Evolutionary conservation across 2,797 vertebrate species (phyloP).

Genomic region (Cossypha caffra): DNA sequence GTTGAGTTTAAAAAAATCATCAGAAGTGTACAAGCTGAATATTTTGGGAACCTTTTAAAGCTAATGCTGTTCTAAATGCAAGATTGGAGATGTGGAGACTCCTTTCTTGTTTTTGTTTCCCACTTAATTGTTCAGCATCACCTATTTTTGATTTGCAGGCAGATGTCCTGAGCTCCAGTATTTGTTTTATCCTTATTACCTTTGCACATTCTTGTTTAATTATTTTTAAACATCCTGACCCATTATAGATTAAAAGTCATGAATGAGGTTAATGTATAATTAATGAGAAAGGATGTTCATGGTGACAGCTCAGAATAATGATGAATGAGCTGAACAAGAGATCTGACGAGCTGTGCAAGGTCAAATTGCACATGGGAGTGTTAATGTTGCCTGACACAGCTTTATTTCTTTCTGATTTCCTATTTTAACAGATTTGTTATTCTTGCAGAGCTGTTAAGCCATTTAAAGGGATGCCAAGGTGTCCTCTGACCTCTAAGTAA

Average conservation of each 20-base stretch:
- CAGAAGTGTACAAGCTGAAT: background rate
- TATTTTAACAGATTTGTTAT: constrained; percentile 49
- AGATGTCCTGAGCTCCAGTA: background rate
- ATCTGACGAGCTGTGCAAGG: constrained; percentile 43
- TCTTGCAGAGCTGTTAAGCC: background rate
- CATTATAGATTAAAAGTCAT: constrained; percentile 63
- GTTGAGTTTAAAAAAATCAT: background rate
- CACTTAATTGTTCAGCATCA: background rate
- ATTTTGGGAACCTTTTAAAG: background rate
- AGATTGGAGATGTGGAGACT: background rate
- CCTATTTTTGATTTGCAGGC: background rate
- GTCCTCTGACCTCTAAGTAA: background rate
- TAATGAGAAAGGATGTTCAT: constrained; percentile 45
- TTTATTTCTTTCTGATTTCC: constrained; percentile 31
- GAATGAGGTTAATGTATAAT: constrained; percentile 68
- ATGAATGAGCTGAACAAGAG: constrained; percentile 61
- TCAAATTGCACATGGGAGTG: constrained; percentile 29
- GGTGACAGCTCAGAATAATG: constrained; percentile 57
- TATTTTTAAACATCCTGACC: constrained; percentile 52
- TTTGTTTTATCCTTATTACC: constrained; percentile 13
- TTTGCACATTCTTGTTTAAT: constrained; percentile 24
- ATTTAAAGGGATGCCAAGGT: background rate
- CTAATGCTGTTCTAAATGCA: background rate
- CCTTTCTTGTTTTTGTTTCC: background rate
- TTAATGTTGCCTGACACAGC: constrained; percentile 35